phyloP scores from a whole-genome alignment of 2,888 invertebrate genomes.

The Homarus gammarus region DNA sequence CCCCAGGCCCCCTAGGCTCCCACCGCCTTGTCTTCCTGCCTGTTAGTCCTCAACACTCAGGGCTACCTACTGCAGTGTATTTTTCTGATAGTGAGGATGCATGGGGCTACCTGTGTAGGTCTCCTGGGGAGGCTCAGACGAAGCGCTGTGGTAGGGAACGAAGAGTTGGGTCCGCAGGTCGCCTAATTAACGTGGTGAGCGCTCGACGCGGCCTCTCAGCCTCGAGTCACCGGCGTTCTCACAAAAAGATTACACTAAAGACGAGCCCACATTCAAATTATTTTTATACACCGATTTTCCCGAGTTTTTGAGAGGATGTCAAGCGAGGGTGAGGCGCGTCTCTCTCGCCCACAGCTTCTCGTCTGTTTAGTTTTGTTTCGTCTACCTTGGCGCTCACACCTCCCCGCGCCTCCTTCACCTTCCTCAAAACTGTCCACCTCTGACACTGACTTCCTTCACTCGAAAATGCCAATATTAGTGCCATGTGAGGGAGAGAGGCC shows the following conservation, averaged over 20 bases:
- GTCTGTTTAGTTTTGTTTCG: conserved; percentile 14
- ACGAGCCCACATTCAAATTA: conserved; percentile 71
- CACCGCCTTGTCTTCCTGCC: not conserved
- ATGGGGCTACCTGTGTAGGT: not conserved
- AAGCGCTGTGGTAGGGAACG: conserved; percentile 29
- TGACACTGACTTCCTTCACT: not conserved
- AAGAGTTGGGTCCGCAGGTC: not conserved
- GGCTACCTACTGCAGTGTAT: not conserved
- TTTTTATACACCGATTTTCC: conserved; percentile 71
- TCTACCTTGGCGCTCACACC: not conserved
- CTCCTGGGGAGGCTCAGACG: conserved; percentile 7
- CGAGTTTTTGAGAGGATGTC: conserved; percentile 65
- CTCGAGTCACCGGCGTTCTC: conserved; percentile 59
- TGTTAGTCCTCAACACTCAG: no score
- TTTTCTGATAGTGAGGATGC: not conserved
- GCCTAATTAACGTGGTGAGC: conserved; percentile 63
- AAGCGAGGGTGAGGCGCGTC: conserved; percentile 27
- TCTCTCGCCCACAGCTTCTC: not conserved
- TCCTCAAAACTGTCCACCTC: not conserved
- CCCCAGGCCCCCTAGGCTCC: not conserved
- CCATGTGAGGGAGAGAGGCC: not conserved
- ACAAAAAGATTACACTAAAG: conserved; percentile 71
- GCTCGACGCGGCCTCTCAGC: conserved; percentile 43
- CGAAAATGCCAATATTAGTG: no score
- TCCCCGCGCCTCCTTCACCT: not conserved